These are phyloP conservation scores for Drosophila setosimentum DNA, from an alignment of 2,888 invertebrate genomes.

Conservation along the genomic window DNA sequence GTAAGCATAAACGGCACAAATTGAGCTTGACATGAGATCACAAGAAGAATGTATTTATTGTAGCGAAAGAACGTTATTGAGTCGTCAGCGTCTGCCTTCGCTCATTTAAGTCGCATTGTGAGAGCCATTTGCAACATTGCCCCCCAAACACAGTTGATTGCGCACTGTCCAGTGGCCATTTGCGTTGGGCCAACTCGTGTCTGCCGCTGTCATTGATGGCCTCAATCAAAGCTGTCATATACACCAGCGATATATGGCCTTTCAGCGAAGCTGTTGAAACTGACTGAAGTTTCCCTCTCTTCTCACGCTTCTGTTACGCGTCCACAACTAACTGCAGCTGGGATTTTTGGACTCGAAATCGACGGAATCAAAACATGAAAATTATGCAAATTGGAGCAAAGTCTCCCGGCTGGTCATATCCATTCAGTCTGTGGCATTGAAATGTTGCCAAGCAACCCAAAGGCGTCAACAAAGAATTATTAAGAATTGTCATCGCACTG, in stretches of 20 bases:
- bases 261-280: constrained; percentile 20
- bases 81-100: constrained; percentile 36
- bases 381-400: constrained; percentile 76
- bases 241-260: constrained; percentile 47
- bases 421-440: constrained; percentile 37
- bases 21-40: constrained; percentile 8
- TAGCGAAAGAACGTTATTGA: constrained; percentile 7
- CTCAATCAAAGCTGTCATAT: constrained; percentile 75
- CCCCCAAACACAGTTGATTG: constrained; percentile 22
- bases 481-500: constrained; percentile 5
- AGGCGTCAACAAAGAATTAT: constrained; percentile 4
- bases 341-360: too few relatives aligned
- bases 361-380: constrained; percentile 47
- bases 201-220: constrained; percentile 68
- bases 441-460: constrained; percentile 17
- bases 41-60: background rate
- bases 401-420: constrained; percentile 9
- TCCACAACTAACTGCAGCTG: background rate
- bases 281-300: background rate
- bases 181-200: constrained; percentile 22
- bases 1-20: constrained; percentile 24
- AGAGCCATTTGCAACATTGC: constrained; percentile 30
- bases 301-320: background rate
- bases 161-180: constrained; percentile 47
- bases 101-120: constrained; percentile 38